phyloP scores from a whole-genome alignment of 2,888 invertebrate species.

The Dryococelus australis region DNA sequence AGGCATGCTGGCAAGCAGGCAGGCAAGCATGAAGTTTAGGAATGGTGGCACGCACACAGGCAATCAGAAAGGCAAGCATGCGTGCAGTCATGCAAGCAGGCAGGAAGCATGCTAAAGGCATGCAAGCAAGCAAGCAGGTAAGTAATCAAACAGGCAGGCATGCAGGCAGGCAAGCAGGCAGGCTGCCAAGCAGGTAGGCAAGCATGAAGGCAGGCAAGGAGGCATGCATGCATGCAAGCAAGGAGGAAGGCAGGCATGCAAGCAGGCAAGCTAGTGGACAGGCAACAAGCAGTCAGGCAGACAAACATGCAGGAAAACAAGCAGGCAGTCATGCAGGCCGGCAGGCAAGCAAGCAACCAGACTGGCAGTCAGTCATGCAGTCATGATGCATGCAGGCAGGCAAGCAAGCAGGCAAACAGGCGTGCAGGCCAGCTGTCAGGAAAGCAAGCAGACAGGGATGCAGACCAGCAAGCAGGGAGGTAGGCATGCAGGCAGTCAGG shows the following conservation, averaged over 20 bases:
- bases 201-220: background rate
- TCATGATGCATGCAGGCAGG: background rate
- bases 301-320: background rate
- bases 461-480: background rate
- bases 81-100: background rate
- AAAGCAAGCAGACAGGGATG: background rate
- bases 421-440: background rate
- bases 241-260: background rate
- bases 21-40: background rate
- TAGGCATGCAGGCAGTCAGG: background rate
- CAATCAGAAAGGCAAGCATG: background rate
- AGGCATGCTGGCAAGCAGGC: background rate
- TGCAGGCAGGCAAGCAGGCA: slow-evolving; percentile 19
- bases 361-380: background rate
- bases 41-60: background rate
- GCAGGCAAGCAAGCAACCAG: slow-evolving; percentile 12
- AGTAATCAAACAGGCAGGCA: background rate
- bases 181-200: background rate
- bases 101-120: background rate
- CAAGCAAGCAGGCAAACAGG: slow-evolving; percentile 11
- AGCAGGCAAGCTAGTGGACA: background rate
- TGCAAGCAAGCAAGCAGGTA: slow-evolving; percentile 8
- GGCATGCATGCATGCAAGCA: slow-evolving; percentile 17
- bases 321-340: background rate
- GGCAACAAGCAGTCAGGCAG: background rate